A percentile compares a stretch with the other conserved stretches of the same genome.
phyloP scores from a whole-genome alignment of 2,113 vertebrate species.

The Ptychochromis oligacanthus region DNA sequence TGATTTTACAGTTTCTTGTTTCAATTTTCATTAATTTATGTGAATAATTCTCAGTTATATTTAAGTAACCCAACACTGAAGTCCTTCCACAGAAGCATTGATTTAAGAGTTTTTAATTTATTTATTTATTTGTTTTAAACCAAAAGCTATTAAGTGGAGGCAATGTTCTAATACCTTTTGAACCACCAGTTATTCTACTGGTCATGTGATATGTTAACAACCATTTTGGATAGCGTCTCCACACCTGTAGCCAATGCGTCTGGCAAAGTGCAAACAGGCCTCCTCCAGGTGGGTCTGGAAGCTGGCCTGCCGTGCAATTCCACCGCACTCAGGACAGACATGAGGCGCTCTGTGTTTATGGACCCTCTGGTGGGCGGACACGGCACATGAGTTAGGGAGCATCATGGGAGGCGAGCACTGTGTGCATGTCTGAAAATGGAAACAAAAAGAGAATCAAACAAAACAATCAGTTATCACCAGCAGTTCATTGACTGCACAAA shows the following conservation, averaged over 20 bases:
- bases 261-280: slow-evolving; percentile 90
- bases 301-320: slow-evolving; percentile 86
- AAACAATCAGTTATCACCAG: not conserved
- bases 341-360: slow-evolving; percentile 90
- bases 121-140: too few relatives aligned
- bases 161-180: not conserved
- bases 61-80: not conserved
- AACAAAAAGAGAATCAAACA: not conserved
- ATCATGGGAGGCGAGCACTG: slow-evolving; percentile 90
- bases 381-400: slow-evolving; percentile 90
- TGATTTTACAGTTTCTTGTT: not conserved
- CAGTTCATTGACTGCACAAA: not conserved
- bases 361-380: slow-evolving; percentile 90
- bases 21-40: not conserved
- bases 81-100: not conserved
- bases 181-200: not conserved
- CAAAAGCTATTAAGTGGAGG: not conserved
- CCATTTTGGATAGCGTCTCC: not conserved
- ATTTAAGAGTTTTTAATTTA: too few relatives aligned
- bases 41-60: not conserved
- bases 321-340: slow-evolving; percentile 92
- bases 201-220: not conserved
- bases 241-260: slow-evolving; percentile 92
- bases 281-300: slow-evolving; percentile 90
- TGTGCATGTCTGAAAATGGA: slow-evolving; percentile 81